Evolutionary conservation across 2,113 vertebrate species (phyloP).

Genomic region (Steatornis caripensis): DNA sequence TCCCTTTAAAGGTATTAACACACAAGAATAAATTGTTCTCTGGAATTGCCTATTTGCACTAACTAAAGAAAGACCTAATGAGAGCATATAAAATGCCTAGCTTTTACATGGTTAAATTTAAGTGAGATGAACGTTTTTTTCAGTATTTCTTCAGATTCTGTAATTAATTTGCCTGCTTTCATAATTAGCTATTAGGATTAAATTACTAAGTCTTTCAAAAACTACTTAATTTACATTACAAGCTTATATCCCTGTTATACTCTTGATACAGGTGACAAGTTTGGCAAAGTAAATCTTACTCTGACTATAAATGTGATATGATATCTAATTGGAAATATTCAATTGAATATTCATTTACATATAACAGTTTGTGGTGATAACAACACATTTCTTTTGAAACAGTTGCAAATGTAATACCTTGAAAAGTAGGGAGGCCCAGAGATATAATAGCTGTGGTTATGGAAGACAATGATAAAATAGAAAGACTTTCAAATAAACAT

Average conservation of each 20-base stretch:
- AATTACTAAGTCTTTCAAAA: not conserved
- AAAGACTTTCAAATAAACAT: not conserved
- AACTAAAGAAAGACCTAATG: not conserved
- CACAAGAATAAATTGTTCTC: not conserved
- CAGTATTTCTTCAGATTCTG: not conserved
- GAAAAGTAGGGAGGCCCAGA: not conserved
- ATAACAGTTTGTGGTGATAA: not conserved
- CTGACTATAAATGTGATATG: not conserved
- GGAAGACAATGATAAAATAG: not conserved
- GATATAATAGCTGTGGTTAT: not conserved
- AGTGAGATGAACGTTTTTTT: not conserved
- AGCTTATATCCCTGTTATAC: not conserved
- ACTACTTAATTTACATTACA: not conserved
- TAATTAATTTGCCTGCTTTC: not conserved
- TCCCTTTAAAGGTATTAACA: not conserved
- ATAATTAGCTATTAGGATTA: not conserved
- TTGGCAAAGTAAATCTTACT: not conserved
- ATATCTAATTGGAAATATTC: not conserved
- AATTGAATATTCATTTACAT: not conserved
- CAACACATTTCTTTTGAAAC: not conserved
- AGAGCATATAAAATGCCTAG: not conserved
- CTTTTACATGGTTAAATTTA: not conserved
- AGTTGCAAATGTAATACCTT: not conserved
- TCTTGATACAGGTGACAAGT: not conserved
- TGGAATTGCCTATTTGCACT: not conserved